Conservation (phyloP, 2,113 vertebrate species). For the Junco hyemalis region DNA sequence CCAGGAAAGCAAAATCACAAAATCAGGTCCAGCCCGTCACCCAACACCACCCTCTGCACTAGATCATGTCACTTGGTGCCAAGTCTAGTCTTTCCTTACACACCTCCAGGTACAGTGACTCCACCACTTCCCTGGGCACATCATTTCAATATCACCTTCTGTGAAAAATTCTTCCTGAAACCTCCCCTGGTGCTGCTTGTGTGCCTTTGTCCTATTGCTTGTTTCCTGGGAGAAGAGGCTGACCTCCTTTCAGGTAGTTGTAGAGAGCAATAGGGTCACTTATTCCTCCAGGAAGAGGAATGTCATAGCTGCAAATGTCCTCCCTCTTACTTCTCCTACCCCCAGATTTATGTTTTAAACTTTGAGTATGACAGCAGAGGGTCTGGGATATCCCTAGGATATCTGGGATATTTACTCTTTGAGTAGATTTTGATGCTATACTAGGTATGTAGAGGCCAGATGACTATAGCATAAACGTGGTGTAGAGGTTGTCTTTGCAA, state of each 20-base stretch:
- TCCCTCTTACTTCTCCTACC: neutral
- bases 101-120: too few species aligned
- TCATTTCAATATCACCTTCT: neutral
- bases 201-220: neutral
- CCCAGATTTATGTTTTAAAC: neutral
- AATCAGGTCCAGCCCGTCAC: neutral
- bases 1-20: neutral
- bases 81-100: neutral
- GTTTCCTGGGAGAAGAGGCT: neutral
- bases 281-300: neutral
- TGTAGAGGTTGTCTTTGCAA: neutral
- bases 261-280: neutral
- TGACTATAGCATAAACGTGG: neutral
- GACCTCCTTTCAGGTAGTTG: neutral
- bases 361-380: neutral
- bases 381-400: neutral
- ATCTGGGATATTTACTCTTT: neutral
- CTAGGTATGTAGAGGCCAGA: neutral
- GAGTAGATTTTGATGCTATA: neutral
- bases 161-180: neutral
- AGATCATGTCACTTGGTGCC: neutral
- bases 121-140: neutral
- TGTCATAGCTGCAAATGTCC: fast-evolving
- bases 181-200: neutral
- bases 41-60: too few species aligned